Conservation (phyloP, 1,140 invertebrate genomes). For the Archivesica marissinica region DNA sequence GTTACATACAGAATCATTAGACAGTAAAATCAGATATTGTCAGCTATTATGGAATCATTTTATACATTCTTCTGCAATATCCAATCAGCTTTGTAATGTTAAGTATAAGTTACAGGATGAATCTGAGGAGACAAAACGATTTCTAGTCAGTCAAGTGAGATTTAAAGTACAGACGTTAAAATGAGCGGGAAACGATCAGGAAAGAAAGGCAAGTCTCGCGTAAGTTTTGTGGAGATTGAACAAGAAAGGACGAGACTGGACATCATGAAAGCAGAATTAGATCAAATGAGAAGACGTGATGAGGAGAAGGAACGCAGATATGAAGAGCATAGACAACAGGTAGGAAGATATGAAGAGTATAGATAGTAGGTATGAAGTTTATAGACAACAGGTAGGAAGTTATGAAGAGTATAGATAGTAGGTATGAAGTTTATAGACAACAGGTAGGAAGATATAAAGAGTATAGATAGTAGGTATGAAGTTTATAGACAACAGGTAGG, state of each 20-base stretch:
- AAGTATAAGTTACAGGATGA: background rate
- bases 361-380: too few relatives aligned
- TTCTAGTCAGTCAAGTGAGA: too few relatives aligned
- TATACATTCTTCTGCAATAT: background rate
- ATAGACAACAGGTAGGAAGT: too few relatives aligned
- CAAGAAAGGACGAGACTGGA: slow-evolving; percentile 11
- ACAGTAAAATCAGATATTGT: background rate
- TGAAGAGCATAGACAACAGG: slow-evolving; percentile 32
- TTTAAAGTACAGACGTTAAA: background rate
- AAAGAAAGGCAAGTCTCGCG: slow-evolving; percentile 49
- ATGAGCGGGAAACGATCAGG: slow-evolving; percentile 49
- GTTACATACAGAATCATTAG: background rate
- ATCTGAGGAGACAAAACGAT: background rate
- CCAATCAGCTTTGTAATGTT: background rate
- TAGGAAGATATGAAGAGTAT: too few relatives aligned
- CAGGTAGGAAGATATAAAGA: too few relatives aligned
- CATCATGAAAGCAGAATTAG: slow-evolving; percentile 37
- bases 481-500: too few relatives aligned
- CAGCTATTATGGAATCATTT: background rate
- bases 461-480: too few relatives aligned
- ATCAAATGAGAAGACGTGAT: slow-evolving; percentile 38
- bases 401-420: too few relatives aligned
- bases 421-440: too few relatives aligned
- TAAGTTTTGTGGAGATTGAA: slow-evolving; percentile 52
- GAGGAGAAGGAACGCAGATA: slow-evolving; percentile 19